Evolutionary conservation across 2,113 vertebrate genomes (phyloP).

Genomic region (Anthoscopus minutus): DNA sequence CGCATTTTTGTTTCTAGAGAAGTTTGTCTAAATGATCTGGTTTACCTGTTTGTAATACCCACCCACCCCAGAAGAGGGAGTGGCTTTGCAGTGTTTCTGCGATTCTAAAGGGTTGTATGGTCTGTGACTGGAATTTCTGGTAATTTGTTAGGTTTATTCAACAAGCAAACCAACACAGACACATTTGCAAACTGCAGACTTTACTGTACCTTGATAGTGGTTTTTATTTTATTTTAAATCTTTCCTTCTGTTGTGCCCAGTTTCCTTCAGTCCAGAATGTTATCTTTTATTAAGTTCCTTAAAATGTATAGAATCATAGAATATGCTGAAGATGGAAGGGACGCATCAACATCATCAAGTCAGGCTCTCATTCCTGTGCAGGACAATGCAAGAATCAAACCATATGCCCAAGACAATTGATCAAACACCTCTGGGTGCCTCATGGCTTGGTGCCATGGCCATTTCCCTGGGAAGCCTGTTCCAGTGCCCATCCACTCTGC

Average conservation of each 20-base stretch:
- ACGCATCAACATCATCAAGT: background rate
- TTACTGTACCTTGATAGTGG: background rate
- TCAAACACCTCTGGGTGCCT: background rate
- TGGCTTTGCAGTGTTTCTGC: background rate
- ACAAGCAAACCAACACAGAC: background rate
- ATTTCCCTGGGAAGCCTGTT: background rate
- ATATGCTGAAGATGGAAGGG: background rate
- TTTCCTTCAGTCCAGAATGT: background rate
- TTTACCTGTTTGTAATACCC: background rate
- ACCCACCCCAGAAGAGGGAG: background rate
- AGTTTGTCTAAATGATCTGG: background rate
- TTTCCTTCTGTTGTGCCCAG: fast-evolving
- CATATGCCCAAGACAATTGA: no score
- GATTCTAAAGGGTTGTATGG: background rate
- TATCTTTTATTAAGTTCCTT: background rate
- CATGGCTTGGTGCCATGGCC: background rate
- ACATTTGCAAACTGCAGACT: background rate
- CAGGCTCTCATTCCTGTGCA: background rate
- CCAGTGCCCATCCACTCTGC: no score
- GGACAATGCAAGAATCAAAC: background rate
- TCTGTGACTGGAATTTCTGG: background rate
- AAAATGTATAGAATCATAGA: background rate
- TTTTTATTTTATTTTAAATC: background rate
- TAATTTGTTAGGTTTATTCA: background rate
- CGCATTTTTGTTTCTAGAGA: background rate